Base-by-base conservation (phyloP, 2,113 vertebrate species). In the Thermophis baileyi region DNA sequence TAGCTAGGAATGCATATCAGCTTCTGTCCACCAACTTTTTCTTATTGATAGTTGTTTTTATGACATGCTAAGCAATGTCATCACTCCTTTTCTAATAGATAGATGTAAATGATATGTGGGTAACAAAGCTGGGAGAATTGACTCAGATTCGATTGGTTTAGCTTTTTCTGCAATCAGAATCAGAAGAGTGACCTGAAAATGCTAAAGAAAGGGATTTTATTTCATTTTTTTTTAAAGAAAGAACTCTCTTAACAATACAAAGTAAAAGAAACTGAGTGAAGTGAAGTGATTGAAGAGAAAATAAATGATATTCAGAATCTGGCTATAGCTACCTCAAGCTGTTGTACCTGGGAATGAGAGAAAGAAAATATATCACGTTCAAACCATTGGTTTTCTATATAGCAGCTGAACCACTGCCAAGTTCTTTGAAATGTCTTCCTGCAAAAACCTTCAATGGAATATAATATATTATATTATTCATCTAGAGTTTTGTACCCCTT, bases 401-500 rank as follows among this genome's bases (percentile, higher is more conserved):
- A 47, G 74, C 81, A 55, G 60, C 46, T 95, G 85, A 89, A 90
- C n/a, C 91, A 93, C 94, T 92, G 86, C 57, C 89, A 95, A 74
- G 47, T 94, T 95, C 53, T 90, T 97, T 97, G 30, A 89, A 74
- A 97, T 95, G 44, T 95, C 88, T 89, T 94, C 96, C 93, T 93
- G 35, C 27, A 94, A 93, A 91, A 93, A 94, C 16, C 57, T 95
- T 95, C 95, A 96, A 95, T 94, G 91, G 92, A 95, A 6, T 50
- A 27, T 97, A 93, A 94, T 96, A 85, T 95, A 93, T 94, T 96
- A 90, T 96, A 95, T 96, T 96, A 97, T 97, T 97, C 96, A 96
- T 87, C 90, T 96, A 92, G 74, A 93, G 51, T 95, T 97, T 97
- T 44, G 0, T 95, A 94, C 94, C 93, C 46, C 94, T 97, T 97